Evolutionary conservation across 2,113 vertebrate species (phyloP).

Genomic region (Dasyurus viverrinus): DNA sequence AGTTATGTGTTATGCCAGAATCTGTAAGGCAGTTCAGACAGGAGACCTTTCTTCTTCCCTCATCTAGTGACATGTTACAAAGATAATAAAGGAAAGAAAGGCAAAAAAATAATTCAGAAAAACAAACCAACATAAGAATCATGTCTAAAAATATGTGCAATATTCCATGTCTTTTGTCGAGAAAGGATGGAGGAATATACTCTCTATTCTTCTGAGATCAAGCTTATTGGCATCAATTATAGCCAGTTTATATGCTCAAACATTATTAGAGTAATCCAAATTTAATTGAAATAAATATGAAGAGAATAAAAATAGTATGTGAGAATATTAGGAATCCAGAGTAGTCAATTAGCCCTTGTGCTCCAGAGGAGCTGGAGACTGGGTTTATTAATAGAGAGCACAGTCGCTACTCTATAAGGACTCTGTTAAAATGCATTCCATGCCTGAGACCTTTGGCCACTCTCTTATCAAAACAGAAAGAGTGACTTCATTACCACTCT

Average conservation of each 20-base stretch:
- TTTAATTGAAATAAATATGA: slow-evolving; percentile 54
- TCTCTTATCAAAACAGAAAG: slow-evolving; percentile 84
- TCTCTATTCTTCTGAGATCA: not conserved
- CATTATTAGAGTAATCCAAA: not conserved
- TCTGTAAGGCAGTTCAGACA: not conserved
- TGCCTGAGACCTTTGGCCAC: slow-evolving; percentile 78
- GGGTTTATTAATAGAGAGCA: slow-evolving; percentile 80
- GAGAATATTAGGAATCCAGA: slow-evolving; percentile 59
- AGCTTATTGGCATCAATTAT: not conserved
- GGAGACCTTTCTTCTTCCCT: not conserved
- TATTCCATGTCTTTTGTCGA: not conserved
- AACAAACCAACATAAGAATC: not conserved
- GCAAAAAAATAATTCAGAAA: not conserved
- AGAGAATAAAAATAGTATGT: slow-evolving; percentile 56
- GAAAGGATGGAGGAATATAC: not conserved
- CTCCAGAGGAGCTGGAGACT: slow-evolving; percentile 65
- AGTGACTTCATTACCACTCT: slow-evolving; percentile 77
- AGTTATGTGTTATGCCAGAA: not conserved
- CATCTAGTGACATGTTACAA: not conserved
- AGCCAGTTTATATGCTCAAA: not conserved
- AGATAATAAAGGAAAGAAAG: slow-evolving; percentile 27
- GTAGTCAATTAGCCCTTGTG: slow-evolving; percentile 66
- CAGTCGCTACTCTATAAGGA: slow-evolving; percentile 57
- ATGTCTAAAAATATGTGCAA: not conserved
- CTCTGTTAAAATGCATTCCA: slow-evolving; percentile 77